Evolutionary conservation across 2,797 vertebrate genomes (phyloP).

Genomic region (Pteronotus mesoamericanus): DNA sequence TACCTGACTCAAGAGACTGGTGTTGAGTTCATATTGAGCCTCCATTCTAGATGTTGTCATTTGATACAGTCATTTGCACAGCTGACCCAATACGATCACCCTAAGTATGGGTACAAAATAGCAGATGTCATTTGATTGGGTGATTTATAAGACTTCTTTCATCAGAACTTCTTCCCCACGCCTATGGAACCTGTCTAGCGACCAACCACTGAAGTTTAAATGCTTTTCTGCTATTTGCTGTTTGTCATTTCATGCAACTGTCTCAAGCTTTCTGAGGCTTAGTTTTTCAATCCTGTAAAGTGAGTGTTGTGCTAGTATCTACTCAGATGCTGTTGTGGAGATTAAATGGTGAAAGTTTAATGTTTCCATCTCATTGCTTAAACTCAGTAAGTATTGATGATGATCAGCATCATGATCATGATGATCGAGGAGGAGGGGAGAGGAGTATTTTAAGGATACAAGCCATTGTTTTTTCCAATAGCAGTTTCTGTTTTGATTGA

Average conservation of each 20-base stretch:
- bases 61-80: neutral
- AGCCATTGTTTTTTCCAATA: neutral
- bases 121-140: neutral
- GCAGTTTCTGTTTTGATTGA: neutral
- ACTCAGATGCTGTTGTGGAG: neutral
- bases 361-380: neutral
- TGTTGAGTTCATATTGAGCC: neutral
- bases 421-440: neutral
- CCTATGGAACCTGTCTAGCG: neutral
- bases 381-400: neutral
- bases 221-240: neutral
- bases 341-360: neutral
- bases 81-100: neutral
- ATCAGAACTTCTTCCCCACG: neutral
- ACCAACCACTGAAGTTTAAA: neutral
- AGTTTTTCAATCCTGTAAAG: neutral
- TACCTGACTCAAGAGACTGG: neutral
- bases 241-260: neutral
- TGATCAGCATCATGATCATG: neutral
- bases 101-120: neutral
- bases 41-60: neutral
- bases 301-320: neutral
- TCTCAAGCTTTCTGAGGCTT: neutral
- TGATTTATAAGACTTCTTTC: neutral
- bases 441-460: neutral